Percentiles rank a stretch among this genome's conserved stretches.
Conservation (phyloP, 30 jellyfish, hydroid and myxozoan species). For the Aurelia sp. region DNA sequence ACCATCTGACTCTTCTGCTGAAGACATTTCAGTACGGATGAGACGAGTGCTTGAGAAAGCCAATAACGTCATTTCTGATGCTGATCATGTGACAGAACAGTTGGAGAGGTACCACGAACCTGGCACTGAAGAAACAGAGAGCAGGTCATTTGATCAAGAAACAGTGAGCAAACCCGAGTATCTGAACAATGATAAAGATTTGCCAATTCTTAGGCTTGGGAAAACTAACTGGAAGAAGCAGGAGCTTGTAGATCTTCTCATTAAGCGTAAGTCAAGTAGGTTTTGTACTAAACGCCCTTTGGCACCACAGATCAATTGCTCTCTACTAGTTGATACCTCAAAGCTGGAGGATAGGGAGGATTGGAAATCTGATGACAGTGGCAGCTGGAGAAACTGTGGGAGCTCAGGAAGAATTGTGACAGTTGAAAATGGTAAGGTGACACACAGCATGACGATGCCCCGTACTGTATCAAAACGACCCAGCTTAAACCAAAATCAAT, state of each 20-base stretch:
- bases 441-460: background rate
- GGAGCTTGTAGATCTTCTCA: constrained; percentile 11
- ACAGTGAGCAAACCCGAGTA: no score
- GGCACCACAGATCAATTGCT: constrained; percentile 5
- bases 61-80: no score
- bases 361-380: constrained; percentile 11
- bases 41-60: no score
- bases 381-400: constrained; percentile 17
- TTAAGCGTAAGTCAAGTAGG: background rate
- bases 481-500: no score
- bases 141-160: no score
- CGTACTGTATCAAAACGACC: background rate
- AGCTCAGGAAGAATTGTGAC: constrained; percentile 13
- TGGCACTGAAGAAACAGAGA: no score
- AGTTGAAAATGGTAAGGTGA: constrained; percentile 8
- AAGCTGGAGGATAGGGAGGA: constrained; percentile 10
- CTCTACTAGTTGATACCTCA: constrained; percentile 8
- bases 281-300: constrained; percentile 3
- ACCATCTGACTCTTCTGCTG: no score
- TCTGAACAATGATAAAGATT: no score
- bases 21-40: no score
- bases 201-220: no score
- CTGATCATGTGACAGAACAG: no score
- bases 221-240: background rate
- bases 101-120: no score